phyloP scores from a whole-genome alignment of 2,113 vertebrate species.

The Gopherus evgoodei region DNA sequence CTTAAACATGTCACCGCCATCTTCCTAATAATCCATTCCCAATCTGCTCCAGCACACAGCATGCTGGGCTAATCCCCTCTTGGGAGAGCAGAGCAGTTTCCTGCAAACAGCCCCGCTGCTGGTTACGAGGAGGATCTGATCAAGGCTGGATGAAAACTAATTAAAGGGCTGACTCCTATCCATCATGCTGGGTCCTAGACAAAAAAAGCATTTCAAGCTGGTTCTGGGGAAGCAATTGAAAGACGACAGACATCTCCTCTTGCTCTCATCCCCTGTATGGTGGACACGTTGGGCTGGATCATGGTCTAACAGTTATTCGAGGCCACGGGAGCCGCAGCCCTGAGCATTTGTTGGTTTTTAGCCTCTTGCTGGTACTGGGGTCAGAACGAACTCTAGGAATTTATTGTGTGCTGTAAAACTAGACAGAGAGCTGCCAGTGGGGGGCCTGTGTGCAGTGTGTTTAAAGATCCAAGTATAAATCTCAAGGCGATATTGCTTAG shows the following conservation, averaged over 20 bases:
- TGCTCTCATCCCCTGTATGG: neutral
- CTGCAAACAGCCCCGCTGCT: neutral
- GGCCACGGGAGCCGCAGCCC: neutral
- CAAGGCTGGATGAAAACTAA: neutral
- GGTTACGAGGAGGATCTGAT: neutral
- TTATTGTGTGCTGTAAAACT: too few species aligned
- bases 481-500: neutral
- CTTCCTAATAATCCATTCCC: neutral
- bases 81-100: neutral
- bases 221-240: neutral
- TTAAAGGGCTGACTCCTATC: neutral
- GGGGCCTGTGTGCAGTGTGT: rapidly evolving
- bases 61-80: neutral
- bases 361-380: neutral
- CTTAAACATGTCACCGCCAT: neutral
- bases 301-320: neutral
- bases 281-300: neutral
- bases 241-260: neutral
- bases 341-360: neutral
- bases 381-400: neutral
- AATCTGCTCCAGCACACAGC: neutral
- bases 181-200: neutral
- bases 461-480: neutral
- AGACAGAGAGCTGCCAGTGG: neutral
- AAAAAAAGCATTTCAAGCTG: neutral